A percentile compares a stretch with the other conserved stretches of the same genome.
Conservation (phyloP, 1,140 invertebrate genomes). For the Ostrea denselamellosa region DNA sequence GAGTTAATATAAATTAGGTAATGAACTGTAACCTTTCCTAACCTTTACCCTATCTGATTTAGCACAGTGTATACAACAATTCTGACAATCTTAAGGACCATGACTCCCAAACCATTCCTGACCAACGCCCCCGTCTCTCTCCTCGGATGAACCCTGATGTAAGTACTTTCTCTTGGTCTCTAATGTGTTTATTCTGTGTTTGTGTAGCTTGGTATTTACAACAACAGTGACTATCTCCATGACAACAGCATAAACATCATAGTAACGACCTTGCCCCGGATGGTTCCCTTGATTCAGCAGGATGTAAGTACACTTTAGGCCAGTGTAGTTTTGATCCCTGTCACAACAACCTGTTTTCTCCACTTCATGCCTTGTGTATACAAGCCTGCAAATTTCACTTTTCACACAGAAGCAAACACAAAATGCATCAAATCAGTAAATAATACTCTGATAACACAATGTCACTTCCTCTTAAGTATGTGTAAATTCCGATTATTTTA, state of each 20-base stretch:
- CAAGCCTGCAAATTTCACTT: too few species aligned
- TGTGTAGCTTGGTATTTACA: conserved; percentile 60
- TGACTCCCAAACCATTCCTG: conserved; percentile 76
- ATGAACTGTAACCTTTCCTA: conserved; percentile 66
- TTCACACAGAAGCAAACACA: too few species aligned
- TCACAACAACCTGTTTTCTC: background rate
- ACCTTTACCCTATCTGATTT: background rate
- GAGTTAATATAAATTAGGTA: conserved; percentile 70
- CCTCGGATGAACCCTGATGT: conserved; percentile 53
- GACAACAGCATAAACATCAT: conserved; percentile 76
- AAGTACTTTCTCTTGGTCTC: conserved; percentile 50
- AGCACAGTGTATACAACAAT: conserved; percentile 65
- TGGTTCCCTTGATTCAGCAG: conserved; percentile 44
- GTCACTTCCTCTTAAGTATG: too few species aligned
- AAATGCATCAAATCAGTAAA: too few species aligned
- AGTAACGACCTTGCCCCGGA: conserved; percentile 50
- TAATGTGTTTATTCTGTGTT: conserved; percentile 29
- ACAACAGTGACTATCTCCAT: conserved; percentile 56
- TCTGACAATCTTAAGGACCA: conserved; percentile 50
- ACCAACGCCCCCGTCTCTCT: conserved; percentile 48
- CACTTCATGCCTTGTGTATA: background rate
- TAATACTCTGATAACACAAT: too few species aligned
- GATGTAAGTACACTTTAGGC: conserved; percentile 57
- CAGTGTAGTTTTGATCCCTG: background rate
- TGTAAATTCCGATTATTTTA: too few species aligned